These are phyloP conservation scores for Serripes groenlandicus DNA, from an alignment of 2,888 invertebrate genomes.

Conservation along the genomic window DNA sequence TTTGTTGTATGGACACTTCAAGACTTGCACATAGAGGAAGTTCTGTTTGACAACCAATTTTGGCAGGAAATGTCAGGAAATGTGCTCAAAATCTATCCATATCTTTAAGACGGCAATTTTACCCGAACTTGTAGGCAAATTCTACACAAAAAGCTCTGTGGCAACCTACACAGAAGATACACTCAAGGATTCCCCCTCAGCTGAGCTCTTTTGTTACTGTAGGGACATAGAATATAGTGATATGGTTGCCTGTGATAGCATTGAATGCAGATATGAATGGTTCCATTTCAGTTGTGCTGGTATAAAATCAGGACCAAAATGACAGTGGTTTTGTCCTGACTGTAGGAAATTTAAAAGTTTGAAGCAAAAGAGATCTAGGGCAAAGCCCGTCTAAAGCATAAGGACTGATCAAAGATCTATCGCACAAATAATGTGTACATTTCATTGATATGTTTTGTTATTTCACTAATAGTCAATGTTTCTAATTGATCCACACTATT, in stretches of 20 bases:
- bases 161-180: too few species aligned
- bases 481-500: too few species aligned
- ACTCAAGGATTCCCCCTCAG: too few species aligned
- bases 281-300: constrained; percentile 40
- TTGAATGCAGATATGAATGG: constrained; percentile 28
- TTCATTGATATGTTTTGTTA: too few species aligned
- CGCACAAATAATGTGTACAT: too few species aligned
- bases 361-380: too few species aligned
- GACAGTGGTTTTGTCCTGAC: constrained; percentile 45
- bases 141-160: too few species aligned
- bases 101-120: constrained; percentile 33
- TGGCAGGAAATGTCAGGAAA: constrained; percentile 29
- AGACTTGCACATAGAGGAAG: constrained; percentile 31
- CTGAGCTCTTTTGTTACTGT: too few species aligned
- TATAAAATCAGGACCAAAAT: constrained; percentile 23
- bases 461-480: too few species aligned
- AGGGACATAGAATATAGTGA: too few species aligned
- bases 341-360: constrained; percentile 37
- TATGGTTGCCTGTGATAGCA: constrained; percentile 41
- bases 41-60: constrained; percentile 26
- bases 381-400: too few species aligned
- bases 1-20: constrained; percentile 38
- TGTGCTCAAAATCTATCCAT: constrained; percentile 8
- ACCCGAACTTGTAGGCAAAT: constrained; percentile 55
- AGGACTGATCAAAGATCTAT: too few species aligned